These are phyloP conservation scores for Saguinus midas DNA, from an alignment of 2,113 vertebrate species.

Conservation along the genomic window DNA sequence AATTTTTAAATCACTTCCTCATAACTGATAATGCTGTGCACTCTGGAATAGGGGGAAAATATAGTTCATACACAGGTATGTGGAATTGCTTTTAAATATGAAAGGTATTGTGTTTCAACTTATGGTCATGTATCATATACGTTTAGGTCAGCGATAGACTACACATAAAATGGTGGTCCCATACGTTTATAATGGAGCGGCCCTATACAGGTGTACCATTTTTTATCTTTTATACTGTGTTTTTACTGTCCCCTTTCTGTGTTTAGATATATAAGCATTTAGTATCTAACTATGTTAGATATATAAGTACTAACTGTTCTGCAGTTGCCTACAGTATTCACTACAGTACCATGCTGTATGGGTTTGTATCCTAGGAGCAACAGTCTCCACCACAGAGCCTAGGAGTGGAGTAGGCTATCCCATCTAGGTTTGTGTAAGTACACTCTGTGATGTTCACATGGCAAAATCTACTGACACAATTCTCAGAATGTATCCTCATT, in stretches of 20 bases:
- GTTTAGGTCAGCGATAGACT: not conserved
- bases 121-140: not conserved
- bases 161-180: not conserved
- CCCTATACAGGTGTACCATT: not conserved
- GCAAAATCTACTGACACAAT: not conserved
- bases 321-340: not conserved
- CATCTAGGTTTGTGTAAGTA: not conserved
- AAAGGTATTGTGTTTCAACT: not conserved
- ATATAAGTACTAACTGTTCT: not conserved
- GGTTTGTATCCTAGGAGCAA: not conserved
- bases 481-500: not conserved
- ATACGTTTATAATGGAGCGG: not conserved
- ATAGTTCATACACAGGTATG: not conserved
- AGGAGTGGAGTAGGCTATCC: not conserved
- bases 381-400: not conserved
- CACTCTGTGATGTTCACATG: not conserved
- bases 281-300: not conserved
- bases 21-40: not conserved
- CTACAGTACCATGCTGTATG: not conserved
- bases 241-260: not conserved
- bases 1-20: not conserved
- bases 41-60: not conserved
- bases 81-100: not conserved
- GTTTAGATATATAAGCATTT: not conserved
- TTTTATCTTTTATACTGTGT: not conserved